These are phyloP conservation scores for Maniola hyperantus DNA, from an alignment of 2,888 invertebrate species.

Conservation along the genomic window DNA sequence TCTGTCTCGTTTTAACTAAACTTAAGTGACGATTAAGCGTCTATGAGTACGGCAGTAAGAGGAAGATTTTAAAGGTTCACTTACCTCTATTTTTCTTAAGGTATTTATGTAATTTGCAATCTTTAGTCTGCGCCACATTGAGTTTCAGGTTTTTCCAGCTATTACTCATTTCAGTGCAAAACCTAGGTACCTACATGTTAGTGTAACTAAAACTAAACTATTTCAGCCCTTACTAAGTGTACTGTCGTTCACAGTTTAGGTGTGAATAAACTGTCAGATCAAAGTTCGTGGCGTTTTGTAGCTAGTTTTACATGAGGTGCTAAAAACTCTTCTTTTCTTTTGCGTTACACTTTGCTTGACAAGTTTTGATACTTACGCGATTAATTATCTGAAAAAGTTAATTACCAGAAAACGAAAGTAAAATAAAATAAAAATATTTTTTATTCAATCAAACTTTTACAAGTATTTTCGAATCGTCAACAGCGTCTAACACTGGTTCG, in stretches of 20 bases:
- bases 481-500: too few species aligned
- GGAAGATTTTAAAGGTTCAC: conserved; percentile 32
- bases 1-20: too few species aligned
- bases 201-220: conserved; percentile 27
- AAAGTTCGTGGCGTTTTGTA: conserved; percentile 34
- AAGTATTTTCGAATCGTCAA: too few species aligned
- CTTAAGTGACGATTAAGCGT: too few species aligned
- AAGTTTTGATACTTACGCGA: conserved; percentile 49
- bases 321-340: conserved; percentile 49
- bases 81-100: conserved; percentile 62
- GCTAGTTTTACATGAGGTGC: conserved; percentile 49
- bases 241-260: conserved; percentile 34
- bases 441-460: too few species aligned
- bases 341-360: conserved; percentile 33
- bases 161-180: conserved; percentile 57
- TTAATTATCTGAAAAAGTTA: neutral
- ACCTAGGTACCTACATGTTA: conserved; percentile 27
- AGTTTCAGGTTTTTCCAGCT: conserved; percentile 70
- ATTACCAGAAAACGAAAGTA: neutral
- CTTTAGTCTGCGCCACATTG: conserved; percentile 51
- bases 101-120: conserved; percentile 29
- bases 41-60: too few species aligned
- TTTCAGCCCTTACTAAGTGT: conserved; percentile 30
- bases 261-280: conserved; percentile 44
- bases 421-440: neutral